Conservation (phyloP, 2,797 vertebrate species). For the Acipenser oxyrinchus region DNA sequence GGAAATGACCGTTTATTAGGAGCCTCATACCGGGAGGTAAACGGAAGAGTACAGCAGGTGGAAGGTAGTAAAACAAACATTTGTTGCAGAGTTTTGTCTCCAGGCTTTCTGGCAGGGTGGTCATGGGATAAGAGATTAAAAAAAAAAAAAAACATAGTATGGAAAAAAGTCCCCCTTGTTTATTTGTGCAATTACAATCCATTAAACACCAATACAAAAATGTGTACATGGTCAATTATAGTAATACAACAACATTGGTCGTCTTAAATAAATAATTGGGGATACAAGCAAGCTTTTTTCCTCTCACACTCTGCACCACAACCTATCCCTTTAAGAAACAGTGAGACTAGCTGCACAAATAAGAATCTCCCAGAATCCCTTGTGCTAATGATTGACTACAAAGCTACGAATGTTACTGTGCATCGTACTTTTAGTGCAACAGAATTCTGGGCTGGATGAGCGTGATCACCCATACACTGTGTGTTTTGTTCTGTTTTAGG, state of each 20-base stretch:
- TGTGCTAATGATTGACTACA: background rate
- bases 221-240: too few relatives aligned
- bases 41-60: constrained; percentile 54
- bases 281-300: too few relatives aligned
- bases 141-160: background rate
- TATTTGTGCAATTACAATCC: too few relatives aligned
- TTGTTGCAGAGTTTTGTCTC: constrained; percentile 41
- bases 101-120: constrained; percentile 7
- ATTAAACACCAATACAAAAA: too few relatives aligned
- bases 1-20: constrained; percentile 56
- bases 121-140: background rate
- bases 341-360: background rate
- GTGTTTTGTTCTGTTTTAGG: background rate
- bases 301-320: too few relatives aligned
- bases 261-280: too few relatives aligned
- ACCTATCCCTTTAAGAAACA: too few relatives aligned
- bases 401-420: background rate
- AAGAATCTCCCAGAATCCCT: background rate
- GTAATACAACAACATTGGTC: too few relatives aligned
- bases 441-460: background rate
- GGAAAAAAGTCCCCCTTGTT: too few relatives aligned
- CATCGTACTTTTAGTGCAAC: background rate
- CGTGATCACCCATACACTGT: background rate
- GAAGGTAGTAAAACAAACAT: constrained; percentile 57
- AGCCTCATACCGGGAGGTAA: constrained; percentile 42